Conservation (phyloP, 1,140 invertebrate species). For the Drosophila nigrodunni region DNA sequence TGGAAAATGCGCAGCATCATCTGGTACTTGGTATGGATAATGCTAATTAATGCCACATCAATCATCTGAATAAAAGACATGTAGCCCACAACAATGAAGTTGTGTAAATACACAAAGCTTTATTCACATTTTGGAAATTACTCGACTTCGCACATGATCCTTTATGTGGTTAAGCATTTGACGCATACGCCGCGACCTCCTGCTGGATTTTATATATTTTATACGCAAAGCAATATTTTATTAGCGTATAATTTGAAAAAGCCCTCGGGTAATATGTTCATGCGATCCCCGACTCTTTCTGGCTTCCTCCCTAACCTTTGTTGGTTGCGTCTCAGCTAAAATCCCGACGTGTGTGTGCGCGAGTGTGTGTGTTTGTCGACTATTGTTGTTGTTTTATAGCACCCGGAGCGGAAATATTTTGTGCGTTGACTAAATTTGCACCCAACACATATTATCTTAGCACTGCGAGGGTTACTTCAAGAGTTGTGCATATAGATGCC, state of each 20-base stretch:
- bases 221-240: conserved; percentile 51
- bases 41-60: conserved; percentile 56
- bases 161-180: conserved; percentile 37
- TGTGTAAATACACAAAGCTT: conserved; percentile 36
- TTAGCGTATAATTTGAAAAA: conserved; percentile 63
- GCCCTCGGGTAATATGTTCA: conserved; percentile 69
- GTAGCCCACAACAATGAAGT: conserved; percentile 8
- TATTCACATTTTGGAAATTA: conserved; percentile 45
- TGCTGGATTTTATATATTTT: conserved; percentile 13
- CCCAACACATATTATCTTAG: conserved; percentile 31
- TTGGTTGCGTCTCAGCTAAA: conserved; percentile 6
- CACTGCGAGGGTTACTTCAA: conserved; percentile 9
- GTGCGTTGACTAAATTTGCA: conserved; percentile 41
- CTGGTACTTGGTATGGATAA: conserved; percentile 14
- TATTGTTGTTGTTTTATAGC: conserved; percentile 9
- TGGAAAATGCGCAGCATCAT: neutral
- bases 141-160: conserved; percentile 51
- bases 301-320: conserved; percentile 4
- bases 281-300: conserved; percentile 25
- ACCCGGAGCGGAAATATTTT: conserved; percentile 36
- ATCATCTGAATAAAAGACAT: conserved; percentile 34
- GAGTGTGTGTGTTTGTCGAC: neutral
- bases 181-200: conserved; percentile 30
- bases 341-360: too few species aligned
- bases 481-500: neutral